Evolutionary conservation across 2,888 invertebrate species (phyloP), one percentile per base, ranked within the genome.

Genomic region (Marasmarcha lunaedactyla): DNA sequence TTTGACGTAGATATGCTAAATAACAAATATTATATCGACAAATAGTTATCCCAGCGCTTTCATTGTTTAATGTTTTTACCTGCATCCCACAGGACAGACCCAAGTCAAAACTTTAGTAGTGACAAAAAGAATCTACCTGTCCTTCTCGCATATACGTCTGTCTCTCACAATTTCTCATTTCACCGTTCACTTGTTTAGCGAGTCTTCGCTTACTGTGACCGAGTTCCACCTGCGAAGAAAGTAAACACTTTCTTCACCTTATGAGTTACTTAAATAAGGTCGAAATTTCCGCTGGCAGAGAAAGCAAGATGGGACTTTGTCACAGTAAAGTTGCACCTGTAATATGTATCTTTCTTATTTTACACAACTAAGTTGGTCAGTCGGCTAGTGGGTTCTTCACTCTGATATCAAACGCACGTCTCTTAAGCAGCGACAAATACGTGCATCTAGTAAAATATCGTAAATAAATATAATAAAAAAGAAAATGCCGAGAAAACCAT

Each of bases 181-280:
- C 81, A 79, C 83, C 83, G 81, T 77, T 83, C 81, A 79, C 81
- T 78, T 71, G 83, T 74, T 83, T 81, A 83, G 78, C 83, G 53
- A 76, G 65, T 74, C 49, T 41, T 39, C 42, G 45, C 46, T 63
- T 51, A 69, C 42, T 60, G 42, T 51, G 66, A 72, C 64, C 52
- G 50, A 60, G 78, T 74, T 61, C 61, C 50, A 56, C 38, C 43
- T 36, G 15, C 13, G 10, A 30, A 30, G 30, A 30, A 30, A 30
- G 30, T 30, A 11, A n/a, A n/a, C 11, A 43, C 30, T 40, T 35
- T 12, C 39, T 36, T 4, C 25, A n/a, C 7, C 10, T 14, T 25
- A 33, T 36, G 15, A 6, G 20, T n/a, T 10, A 6, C 14, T 5
- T 14, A 0, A 0, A 6, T 52, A 59, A 39, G 39, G 54, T 48